Conservation (phyloP, 2,888 invertebrate species). For the Yponomeuta cagnagella region DNA sequence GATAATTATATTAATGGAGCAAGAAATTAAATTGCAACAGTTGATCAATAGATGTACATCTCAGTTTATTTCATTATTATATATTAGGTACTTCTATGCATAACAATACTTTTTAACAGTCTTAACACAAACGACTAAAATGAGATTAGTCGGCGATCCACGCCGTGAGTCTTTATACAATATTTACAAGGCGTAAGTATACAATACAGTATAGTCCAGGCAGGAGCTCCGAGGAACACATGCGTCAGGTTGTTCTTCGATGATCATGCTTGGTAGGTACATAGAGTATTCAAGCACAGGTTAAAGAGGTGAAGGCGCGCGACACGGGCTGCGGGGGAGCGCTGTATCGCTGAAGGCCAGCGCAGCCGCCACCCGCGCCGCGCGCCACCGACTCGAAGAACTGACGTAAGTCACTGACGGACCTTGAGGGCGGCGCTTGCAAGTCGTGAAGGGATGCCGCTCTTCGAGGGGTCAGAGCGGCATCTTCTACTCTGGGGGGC, state of each 20-base stretch:
- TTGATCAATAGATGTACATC: constrained; percentile 36
- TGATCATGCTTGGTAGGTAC: background rate
- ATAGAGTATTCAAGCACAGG: constrained; percentile 41
- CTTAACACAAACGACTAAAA: constrained; percentile 72
- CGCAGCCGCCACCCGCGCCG: constrained; percentile 43
- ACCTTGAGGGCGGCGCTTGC: constrained; percentile 68
- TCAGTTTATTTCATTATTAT: constrained; percentile 43
- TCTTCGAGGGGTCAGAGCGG: constrained; percentile 69
- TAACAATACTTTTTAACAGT: constrained; percentile 75
- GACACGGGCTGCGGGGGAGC: constrained; percentile 52
- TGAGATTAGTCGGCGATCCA: constrained; percentile 55
- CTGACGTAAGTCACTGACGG: constrained; percentile 81
- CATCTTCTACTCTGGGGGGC: constrained; percentile 34
- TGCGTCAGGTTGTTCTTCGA: background rate
- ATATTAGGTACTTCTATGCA: constrained; percentile 60
- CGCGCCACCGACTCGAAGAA: constrained; percentile 80
- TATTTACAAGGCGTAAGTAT: constrained; percentile 40
- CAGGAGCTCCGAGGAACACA: background rate
- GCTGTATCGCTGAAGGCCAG: constrained; percentile 49
- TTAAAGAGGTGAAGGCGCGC: constrained; percentile 59
- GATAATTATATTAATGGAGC: background rate
- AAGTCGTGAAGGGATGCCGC: constrained; percentile 81
- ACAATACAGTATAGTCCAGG: background rate
- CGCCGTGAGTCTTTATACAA: constrained; percentile 33
- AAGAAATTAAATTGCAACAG: background rate